Evolutionary conservation across 2,888 invertebrate genomes (phyloP), one percentile per base, ranked within the genome.

Genomic region (Buathra laborator): DNA sequence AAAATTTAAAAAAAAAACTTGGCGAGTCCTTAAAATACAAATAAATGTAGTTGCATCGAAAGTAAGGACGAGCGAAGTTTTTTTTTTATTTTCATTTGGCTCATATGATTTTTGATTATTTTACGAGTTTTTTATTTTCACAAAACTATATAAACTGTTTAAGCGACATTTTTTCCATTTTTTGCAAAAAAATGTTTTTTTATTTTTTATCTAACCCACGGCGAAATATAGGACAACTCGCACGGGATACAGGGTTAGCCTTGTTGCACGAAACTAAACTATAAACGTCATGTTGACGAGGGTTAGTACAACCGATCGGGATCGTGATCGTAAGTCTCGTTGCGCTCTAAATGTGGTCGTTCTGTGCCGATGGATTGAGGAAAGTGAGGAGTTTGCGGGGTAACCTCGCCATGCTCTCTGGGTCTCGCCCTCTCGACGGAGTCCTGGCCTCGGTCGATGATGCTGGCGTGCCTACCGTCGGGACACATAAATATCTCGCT

Each of bases 401-500:
- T 44, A 53, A 59, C 29, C 59, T 59, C 59, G 59, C 59, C 29
- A 59, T 14, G 59, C 59, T 59, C 59, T 14, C 59, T 29, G 24
- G 32, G 29, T 72, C 72, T 5, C n/a, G 3, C 9, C 14, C 68
- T 64, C 71, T 53, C 46, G 44, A 12, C 6, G 4, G 4, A 32
- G 51, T 48, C 9, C 14, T 6, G 14, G 75, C 19, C 62, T 51
- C 81, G 84, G 81, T 84, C 84, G 77, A 84, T 84, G 84, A 80
- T 85, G 84, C 83, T 89, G 85, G 88, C 89, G 88, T 88, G 89
- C 86, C 72, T 87, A 86, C 72, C 67, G 84, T 86, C 59, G 66
- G 68, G 88, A 86, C 85, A 89, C 92, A 91, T 92, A 92, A 92
- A 92, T 92, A 90, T 91, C 89, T 71, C 85, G 88, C 89, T 92